These are phyloP conservation scores for Leiothrix lutea DNA, from an alignment of 2,113 vertebrate species.

Conservation along the genomic window DNA sequence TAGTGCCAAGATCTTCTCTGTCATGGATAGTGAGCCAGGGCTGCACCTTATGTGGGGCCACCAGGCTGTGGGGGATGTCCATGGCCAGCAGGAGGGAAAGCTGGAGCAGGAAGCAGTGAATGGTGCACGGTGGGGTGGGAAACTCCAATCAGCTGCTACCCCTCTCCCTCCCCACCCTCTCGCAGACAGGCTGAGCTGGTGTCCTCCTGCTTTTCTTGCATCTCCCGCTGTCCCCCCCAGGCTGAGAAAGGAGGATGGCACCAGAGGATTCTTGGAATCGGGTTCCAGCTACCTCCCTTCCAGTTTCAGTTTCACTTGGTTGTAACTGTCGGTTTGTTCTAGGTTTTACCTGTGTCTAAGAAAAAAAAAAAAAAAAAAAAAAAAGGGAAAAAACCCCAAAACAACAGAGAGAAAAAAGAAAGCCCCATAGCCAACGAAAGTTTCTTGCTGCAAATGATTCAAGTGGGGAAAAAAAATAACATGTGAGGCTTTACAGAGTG, in stretches of 20 bases:
- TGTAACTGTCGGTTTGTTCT: conserved; percentile 80
- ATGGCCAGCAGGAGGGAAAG: background rate
- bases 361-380: background rate
- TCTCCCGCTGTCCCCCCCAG: background rate
- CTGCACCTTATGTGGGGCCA: background rate
- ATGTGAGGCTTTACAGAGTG: background rate
- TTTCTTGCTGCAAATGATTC: conserved; percentile 56
- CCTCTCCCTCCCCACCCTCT: conserved; percentile 20
- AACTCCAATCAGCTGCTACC: conserved; percentile 44
- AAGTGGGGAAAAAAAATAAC: background rate
- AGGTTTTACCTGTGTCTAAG: conserved; percentile 81
- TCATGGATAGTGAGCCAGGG: background rate
- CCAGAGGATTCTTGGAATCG: conserved; percentile 69
- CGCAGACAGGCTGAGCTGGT: background rate
- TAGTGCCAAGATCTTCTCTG: conserved; percentile 31
- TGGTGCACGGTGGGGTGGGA: conserved; percentile 41
- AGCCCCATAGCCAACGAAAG: conserved; percentile 6
- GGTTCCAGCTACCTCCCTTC: conserved; percentile 81
- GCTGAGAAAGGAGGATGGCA: conserved; percentile 55
- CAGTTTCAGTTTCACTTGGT: conserved; percentile 77
- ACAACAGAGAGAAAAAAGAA: background rate
- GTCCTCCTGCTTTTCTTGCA: conserved; percentile 62
- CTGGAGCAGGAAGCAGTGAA: background rate
- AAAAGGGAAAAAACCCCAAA: background rate
- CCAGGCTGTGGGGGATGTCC: background rate